Conservation (phyloP, 2,113 vertebrate species). For the Choloepus hoffmanni region DNA sequence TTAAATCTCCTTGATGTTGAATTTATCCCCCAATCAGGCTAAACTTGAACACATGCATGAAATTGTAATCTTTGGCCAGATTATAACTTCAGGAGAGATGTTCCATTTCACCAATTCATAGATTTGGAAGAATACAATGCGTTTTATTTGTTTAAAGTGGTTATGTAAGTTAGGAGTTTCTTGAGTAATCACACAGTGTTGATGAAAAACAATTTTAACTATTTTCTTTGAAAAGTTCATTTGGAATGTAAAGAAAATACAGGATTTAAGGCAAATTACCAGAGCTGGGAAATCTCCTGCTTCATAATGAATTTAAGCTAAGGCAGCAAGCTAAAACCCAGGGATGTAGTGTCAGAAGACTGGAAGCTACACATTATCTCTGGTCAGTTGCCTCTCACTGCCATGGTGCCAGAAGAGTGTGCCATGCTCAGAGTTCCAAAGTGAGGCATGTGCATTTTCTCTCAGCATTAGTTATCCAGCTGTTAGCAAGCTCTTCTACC, state of each 20-base stretch:
- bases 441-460: background rate
- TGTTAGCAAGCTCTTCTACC: background rate
- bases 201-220: background rate
- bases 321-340: background rate
- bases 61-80: background rate
- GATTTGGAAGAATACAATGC: background rate
- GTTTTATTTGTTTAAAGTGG: no score
- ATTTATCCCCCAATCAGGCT: background rate
- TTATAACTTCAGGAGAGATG: background rate
- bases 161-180: background rate
- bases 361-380: background rate
- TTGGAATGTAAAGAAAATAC: background rate
- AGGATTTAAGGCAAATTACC: background rate
- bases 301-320: background rate
- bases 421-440: background rate
- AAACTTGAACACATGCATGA: background rate
- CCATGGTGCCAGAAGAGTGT: background rate
- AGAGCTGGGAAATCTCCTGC: background rate
- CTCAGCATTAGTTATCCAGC: conserved; percentile 51
- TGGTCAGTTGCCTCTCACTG: background rate
- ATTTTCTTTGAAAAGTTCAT: background rate
- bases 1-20: background rate
- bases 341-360: background rate
- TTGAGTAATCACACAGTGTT: background rate
- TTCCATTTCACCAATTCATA: background rate